Percentiles rank a stretch among this genome's conserved stretches.
Conservation (phyloP, 2,888 invertebrate genomes). For the Netelia melanura region DNA sequence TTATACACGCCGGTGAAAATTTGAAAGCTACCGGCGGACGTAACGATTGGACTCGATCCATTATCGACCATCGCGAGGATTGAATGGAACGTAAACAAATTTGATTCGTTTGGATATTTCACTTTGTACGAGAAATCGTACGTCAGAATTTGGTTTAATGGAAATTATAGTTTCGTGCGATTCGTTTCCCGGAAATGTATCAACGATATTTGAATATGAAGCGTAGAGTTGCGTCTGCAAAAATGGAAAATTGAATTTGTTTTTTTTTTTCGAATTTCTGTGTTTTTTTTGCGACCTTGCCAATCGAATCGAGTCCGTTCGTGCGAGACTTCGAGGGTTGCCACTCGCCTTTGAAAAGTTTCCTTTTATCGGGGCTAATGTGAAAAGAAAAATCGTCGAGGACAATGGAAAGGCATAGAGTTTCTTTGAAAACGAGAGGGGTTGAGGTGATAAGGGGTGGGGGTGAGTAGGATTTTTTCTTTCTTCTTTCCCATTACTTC, state of each 20-base stretch:
- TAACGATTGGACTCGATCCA: background rate
- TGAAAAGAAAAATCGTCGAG: constrained; percentile 45
- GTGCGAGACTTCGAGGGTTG: background rate
- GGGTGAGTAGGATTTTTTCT: constrained; percentile 28
- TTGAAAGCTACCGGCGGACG: background rate
- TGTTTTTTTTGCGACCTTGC: background rate
- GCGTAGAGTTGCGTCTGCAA: too few species aligned
- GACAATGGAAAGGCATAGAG: constrained; percentile 52
- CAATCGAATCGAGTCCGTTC: background rate
- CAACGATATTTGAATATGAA: background rate
- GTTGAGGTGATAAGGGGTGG: background rate
- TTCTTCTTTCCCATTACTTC: constrained; percentile 24
- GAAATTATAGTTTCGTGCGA: background rate
- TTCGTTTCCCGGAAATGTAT: background rate
- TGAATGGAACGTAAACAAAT: background rate
- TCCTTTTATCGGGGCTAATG: constrained; percentile 48
- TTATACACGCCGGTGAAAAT: background rate
- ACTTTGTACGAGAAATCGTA: background rate
- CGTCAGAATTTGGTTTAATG: too few species aligned
- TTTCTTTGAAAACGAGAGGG: constrained; percentile 41
- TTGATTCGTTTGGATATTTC: background rate
- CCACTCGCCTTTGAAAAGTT: constrained; percentile 38
- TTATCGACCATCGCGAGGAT: background rate
- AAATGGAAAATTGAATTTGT: background rate
- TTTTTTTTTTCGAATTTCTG: background rate